Conservation (phyloP, 1,140 invertebrate genomes). For the Paraescarpia echinospica region DNA sequence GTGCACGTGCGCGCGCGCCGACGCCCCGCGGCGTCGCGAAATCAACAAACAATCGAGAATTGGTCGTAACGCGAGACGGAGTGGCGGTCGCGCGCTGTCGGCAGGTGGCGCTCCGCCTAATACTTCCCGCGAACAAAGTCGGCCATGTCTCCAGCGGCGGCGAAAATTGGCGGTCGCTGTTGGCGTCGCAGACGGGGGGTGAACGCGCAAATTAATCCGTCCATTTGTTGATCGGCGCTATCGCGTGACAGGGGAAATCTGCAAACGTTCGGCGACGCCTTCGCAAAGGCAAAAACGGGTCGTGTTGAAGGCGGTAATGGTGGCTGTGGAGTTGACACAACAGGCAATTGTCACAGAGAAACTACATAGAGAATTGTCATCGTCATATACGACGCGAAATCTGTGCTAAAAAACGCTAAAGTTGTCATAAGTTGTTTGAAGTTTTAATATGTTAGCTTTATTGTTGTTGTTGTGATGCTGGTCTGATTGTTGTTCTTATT, state of each 20-base stretch:
- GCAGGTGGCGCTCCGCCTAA: conserved; percentile 2
- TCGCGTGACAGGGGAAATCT: neutral
- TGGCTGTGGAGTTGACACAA: neutral
- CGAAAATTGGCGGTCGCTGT: neutral
- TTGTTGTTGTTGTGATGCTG: no score
- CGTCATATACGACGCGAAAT: neutral
- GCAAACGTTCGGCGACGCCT: neutral
- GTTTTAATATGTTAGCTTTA: no score
- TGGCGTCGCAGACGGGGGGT: neutral
- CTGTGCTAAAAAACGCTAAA: neutral
- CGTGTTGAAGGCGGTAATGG: neutral
- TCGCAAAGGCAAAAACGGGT: neutral
- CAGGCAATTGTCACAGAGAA: neutral
- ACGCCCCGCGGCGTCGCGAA: neutral
- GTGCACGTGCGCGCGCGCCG: neutral
- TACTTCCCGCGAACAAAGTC: neutral
- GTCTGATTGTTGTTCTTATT: no score
- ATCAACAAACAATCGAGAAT: neutral
- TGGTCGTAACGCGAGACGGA: neutral
- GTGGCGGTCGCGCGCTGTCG: neutral
- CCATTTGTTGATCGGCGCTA: neutral
- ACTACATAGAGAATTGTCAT: neutral
- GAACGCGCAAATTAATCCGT: neutral
- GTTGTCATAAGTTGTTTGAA: no score
- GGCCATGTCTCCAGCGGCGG: neutral